Evolutionary conservation across 2,113 vertebrate genomes (phyloP), one percentile per base, ranked within the genome.

Genomic region (Gallinago paraguaiae): DNA sequence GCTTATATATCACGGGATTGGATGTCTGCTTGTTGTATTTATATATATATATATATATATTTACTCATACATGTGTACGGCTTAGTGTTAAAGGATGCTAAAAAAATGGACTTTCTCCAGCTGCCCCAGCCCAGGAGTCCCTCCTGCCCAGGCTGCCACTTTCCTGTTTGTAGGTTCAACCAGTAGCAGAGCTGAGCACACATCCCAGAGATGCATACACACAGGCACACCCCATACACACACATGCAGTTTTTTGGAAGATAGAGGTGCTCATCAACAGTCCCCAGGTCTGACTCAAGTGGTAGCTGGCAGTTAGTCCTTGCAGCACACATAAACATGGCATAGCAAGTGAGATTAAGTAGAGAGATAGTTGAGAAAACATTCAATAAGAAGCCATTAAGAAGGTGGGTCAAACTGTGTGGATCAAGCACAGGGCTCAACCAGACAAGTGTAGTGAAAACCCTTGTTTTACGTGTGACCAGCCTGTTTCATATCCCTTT

Each of bases 251-350:
- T 63, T 67, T 57, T 70, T n/a, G n/a, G 35, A 74, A 69, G 16
- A 35, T 13, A 9, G 18, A 72, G 43, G 17, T 22, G 22, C 14
- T 69, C 13, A 19, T n/a, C 19, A 65, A 9, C 24, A 39, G 2
- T 15, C 7, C 8, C 5, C 7, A 46, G 6, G 6, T 46, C 35
- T 46, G 22, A 56, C 25, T 46, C 27, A 18, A 60, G 63, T 7
- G 59, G 59, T 7, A 68, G 59, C 30, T 63, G 63, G 3, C n/a
- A 50, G 10, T 5, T 76, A 43, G 51, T 33, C 37, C 51, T 53
- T 48, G 51, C 12, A 61, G 24, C 6, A 7, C 12, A 5, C 0
- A 4, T 23, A 22, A 5, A 24, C 1, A 2, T 5, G 30, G 10
- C 41, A 68, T 6, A 71, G 13, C 23, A 11, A 60, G 10, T 10